These are phyloP conservation scores for Solenopsis invicta DNA, from an alignment of 1,140 invertebrate species.

Conservation along the genomic window DNA sequence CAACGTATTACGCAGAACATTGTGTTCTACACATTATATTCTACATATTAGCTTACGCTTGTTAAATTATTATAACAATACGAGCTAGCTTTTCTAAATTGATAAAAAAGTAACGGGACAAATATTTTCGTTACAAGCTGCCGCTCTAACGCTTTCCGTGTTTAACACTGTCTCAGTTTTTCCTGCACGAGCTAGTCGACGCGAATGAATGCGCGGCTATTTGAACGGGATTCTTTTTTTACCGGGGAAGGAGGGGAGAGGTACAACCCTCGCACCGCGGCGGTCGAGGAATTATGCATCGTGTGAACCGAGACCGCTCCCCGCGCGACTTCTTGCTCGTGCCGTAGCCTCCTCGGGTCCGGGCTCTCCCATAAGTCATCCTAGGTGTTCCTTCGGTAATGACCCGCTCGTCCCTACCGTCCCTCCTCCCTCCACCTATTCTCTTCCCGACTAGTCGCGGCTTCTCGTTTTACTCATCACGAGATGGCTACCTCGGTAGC, in stretches of 20 bases:
- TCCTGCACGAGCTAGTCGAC: not conserved
- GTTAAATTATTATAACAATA: not conserved
- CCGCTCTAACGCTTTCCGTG: not conserved
- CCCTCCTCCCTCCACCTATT: constrained; percentile 50
- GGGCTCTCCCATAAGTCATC: constrained; percentile 79
- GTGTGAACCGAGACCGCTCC: constrained; percentile 69
- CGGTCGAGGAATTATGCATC: constrained; percentile 76
- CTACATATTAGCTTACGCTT: not conserved
- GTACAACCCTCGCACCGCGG: not conserved
- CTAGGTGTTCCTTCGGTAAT: constrained; percentile 82
- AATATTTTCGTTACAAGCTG: not conserved
- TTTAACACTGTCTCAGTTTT: not conserved
- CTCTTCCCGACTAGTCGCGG: constrained; percentile 65
- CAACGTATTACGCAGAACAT: not conserved
- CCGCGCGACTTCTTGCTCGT: constrained; percentile 65
- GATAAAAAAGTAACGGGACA: constrained; percentile 2
- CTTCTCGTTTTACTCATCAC: constrained; percentile 82
- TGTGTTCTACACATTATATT: not conserved
- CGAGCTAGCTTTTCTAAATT: not conserved
- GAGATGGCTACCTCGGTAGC: constrained; percentile 55
- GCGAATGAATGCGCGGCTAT: not conserved
- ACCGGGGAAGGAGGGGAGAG: too few relatives aligned
- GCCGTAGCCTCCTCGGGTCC: constrained; percentile 14
- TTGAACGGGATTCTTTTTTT: constrained; percentile 19
- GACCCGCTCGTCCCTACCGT: constrained; percentile 65